Percentiles rank a stretch among this genome's conserved stretches.
Evolutionary conservation across 1,140 invertebrate genomes (phyloP).

Genomic region (Drosophila kikkawai): DNA sequence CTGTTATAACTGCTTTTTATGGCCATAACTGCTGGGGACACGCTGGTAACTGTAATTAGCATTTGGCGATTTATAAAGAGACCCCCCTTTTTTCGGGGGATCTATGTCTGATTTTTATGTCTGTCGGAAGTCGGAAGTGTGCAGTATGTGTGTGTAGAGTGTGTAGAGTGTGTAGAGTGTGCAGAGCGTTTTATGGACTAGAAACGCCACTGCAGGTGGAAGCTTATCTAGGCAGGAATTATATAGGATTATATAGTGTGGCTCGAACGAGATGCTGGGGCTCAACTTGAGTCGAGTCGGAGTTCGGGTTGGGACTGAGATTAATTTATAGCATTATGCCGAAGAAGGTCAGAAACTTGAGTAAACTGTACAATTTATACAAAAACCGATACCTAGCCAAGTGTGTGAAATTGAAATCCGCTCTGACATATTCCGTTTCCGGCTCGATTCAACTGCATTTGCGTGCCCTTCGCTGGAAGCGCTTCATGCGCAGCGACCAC

Average conservation of each 20-base stretch:
- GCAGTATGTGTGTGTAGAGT: neutral
- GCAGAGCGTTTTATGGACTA: constrained; percentile 50
- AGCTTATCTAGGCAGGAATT: constrained; percentile 37
- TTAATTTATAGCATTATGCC: constrained; percentile 83
- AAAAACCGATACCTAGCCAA: constrained; percentile 85
- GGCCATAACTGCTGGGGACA: constrained; percentile 13
- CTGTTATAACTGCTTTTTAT: constrained; percentile 62
- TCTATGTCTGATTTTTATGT: constrained; percentile 16
- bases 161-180: constrained; percentile 6
- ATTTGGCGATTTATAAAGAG: constrained; percentile 53
- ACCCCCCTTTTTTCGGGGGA: neutral
- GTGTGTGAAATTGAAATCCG: constrained; percentile 85
- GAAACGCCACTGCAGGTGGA: constrained; percentile 37
- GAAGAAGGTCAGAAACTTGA: constrained; percentile 85
- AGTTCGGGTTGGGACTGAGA: constrained; percentile 6
- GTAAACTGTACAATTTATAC: constrained; percentile 85
- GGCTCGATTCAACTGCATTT: constrained; percentile 87
- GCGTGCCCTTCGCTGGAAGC: constrained; percentile 92
- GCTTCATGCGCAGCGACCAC: constrained; percentile 96
- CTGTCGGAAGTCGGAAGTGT: neutral
- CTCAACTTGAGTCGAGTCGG: neutral
- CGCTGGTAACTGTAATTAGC: constrained; percentile 66
- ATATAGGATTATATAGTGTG: constrained; percentile 21
- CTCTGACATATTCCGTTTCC: constrained; percentile 85
- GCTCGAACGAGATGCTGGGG: constrained; percentile 1